Percentiles rank a stretch among this genome's conserved stretches.
Conservation (phyloP, 2,888 invertebrate genomes). For the Ditylenchus weischeri region DNA sequence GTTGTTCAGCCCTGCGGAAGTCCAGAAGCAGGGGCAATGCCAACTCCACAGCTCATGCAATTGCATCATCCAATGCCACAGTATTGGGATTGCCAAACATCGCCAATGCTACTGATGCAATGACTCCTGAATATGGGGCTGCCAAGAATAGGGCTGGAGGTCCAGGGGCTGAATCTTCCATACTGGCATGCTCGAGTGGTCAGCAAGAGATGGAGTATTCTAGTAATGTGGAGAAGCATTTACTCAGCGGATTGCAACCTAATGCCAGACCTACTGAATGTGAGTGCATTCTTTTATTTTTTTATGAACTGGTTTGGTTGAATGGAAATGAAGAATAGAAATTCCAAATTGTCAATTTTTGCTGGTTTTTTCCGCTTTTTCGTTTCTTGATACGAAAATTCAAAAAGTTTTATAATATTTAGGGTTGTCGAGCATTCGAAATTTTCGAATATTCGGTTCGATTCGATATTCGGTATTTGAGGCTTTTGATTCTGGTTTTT, state of each 20-base stretch:
- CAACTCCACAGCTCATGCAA: not conserved
- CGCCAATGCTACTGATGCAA: not conserved
- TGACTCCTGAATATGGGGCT: not conserved
- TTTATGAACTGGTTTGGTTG: too few relatives aligned
- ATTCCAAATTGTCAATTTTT: too few relatives aligned
- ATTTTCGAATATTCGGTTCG: too few relatives aligned
- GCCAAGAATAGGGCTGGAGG: not conserved
- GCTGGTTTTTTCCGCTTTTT: too few relatives aligned
- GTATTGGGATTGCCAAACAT: not conserved
- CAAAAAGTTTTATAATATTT: too few relatives aligned
- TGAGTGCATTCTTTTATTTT: not conserved
- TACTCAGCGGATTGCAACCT: not conserved
- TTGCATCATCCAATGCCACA: not conserved
- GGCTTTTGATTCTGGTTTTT: too few relatives aligned
- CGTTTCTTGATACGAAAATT: too few relatives aligned
- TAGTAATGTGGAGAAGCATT: slow-evolving; percentile 7
- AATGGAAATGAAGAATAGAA: too few relatives aligned
- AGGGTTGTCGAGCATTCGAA: too few relatives aligned
- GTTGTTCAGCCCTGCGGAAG: not conserved
- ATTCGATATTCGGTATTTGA: too few relatives aligned
- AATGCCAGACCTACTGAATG: slow-evolving; percentile 3
- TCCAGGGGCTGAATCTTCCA: not conserved
- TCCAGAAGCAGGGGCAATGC: not conserved
- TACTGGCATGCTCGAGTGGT: not conserved
- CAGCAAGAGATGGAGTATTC: not conserved